Evolutionary conservation across 1,140 invertebrate species (phyloP).

Genomic region (Drosophila kohkoa): DNA sequence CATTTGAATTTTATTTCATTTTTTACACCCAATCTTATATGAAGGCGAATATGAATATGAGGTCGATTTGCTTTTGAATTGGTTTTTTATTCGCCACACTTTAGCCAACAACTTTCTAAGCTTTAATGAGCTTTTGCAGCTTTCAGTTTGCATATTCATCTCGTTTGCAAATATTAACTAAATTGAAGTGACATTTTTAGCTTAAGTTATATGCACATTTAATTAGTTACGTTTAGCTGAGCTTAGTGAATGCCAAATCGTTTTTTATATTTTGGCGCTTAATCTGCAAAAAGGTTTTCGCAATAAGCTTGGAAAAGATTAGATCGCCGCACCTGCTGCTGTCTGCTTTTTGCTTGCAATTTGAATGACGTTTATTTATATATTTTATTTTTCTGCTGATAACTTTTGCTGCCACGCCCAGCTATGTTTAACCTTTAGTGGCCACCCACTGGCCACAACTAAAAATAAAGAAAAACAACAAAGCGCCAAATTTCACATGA

Average conservation of each 20-base stretch:
- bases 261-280: constrained; percentile 7
- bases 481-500: constrained; percentile 62
- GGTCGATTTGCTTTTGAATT: too few species aligned
- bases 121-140: neutral
- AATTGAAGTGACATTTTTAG: constrained; percentile 32
- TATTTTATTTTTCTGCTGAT: constrained; percentile 5
- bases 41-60: too few species aligned
- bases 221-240: constrained; percentile 35
- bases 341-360: constrained; percentile 3
- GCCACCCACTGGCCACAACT: constrained; percentile 40
- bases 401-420: constrained; percentile 32
- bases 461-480: neutral
- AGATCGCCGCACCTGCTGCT: constrained; percentile 51
- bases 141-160: neutral
- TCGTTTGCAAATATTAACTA: neutral
- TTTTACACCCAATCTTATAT: too few species aligned
- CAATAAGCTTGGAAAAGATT: constrained; percentile 35
- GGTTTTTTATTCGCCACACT: too few species aligned
- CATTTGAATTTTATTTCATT: too few species aligned
- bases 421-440: constrained; percentile 38
- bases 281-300: constrained; percentile 26
- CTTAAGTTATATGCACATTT: constrained; percentile 5
- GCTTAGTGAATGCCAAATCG: constrained; percentile 13
- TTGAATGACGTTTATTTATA: constrained; percentile 32
- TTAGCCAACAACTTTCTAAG: too few species aligned